phyloP scores from a whole-genome alignment of 2,797 vertebrate species.

The Hozukius guyotensis region DNA sequence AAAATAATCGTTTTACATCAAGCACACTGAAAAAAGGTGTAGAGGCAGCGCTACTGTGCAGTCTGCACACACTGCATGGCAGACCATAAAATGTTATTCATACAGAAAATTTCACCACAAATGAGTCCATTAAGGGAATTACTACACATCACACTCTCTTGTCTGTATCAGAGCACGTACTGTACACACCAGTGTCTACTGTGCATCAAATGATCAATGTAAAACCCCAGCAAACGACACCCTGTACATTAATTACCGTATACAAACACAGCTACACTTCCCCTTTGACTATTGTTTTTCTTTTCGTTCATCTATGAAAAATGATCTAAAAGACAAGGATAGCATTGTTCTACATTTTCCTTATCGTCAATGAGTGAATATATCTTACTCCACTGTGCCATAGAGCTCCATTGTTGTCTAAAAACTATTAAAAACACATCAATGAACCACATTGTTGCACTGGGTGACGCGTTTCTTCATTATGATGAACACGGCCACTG shows the following conservation, averaged over 20 bases:
- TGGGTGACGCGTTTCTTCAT: not conserved
- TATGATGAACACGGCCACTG: not conserved
- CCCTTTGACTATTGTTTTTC: not conserved
- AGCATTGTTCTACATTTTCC: not conserved
- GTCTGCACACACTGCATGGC: not conserved
- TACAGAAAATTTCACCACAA: not conserved
- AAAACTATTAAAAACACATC: not conserved
- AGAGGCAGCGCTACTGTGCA: not conserved
- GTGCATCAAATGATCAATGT: not conserved
- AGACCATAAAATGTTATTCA: not conserved
- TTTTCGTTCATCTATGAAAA: not conserved
- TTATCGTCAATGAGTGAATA: not conserved
- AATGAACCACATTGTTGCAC: conserved; percentile 5
- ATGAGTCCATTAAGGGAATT: not conserved
- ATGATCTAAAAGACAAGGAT: not conserved
- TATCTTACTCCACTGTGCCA: not conserved
- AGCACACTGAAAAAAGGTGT: not conserved
- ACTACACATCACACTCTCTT: not conserved
- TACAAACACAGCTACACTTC: not conserved
- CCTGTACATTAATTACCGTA: not conserved
- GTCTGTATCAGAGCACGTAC: not conserved
- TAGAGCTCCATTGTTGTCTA: not conserved
- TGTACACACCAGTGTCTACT: not conserved
- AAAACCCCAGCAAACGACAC: not conserved
- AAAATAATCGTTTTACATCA: not conserved